Base-by-base conservation (phyloP, 2,113 vertebrate species). In the Vicugna pacos region DNA sequence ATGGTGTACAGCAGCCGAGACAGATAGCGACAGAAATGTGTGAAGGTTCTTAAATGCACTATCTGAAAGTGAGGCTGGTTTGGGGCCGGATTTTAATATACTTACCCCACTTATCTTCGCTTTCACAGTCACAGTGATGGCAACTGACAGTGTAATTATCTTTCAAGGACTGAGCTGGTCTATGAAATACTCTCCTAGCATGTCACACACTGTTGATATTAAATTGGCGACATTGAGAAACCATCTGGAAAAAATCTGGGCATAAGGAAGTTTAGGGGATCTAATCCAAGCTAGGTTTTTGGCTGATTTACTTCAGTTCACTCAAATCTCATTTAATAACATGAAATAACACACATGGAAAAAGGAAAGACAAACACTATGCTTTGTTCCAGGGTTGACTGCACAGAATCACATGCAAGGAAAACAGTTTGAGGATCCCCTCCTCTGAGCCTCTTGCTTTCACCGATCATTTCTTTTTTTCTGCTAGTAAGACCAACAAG, bases 71-170 rank as follows among this genome's bases (percentile, higher is more conserved):
- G 32, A 73, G 89, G 81, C 76, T 89, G 93, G 65, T 97, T 91
- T 94, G 70, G 86, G 69, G 93, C 83, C 97, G 94, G 30, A 82
- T 13, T 97, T 90, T 97, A 98, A 98, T 87, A 89, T 2, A 86
- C 81, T 97, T 86, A 85, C 28, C 79, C 83, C 88, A 86, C 97
- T 81, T 95, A 96, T 93, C 95, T 91, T 95, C 83, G 80, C 48
- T 86, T 82, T 93, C 65, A 54, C 4, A 2, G 95, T 96, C 98
- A 92, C 97, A 81, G 72, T 77, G 97, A 96, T 95, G 95, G 94
- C 91, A 98, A 97, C 94, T 82, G 96, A 98, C 92, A 98, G 88
- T 26, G 94, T 97, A 97, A 98, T 98, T 98, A 97, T 98, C 92
- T 97, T 98, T 97, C 98, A 97, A 97, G 97, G 93, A 92, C 96